phyloP scores from a whole-genome alignment of 1,140 invertebrate species.

The Macrobrachium rosenbergii region DNA sequence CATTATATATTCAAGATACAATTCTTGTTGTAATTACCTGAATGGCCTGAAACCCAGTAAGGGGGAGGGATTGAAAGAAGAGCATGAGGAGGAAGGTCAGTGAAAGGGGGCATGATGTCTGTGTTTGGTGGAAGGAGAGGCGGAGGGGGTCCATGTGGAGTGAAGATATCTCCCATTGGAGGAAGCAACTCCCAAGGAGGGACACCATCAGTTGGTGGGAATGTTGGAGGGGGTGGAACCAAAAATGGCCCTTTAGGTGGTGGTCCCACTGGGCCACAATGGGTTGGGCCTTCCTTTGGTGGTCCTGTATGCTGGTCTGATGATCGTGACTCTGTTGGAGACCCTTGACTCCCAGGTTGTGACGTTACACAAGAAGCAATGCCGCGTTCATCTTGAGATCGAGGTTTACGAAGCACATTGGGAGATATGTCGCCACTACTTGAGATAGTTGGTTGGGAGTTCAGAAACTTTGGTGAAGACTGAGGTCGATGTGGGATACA shows the following conservation, averaged over 20 bases:
- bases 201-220: constrained; percentile 52
- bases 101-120: constrained; percentile 51
- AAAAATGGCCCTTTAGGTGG: constrained; percentile 51
- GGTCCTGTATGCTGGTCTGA: constrained; percentile 50
- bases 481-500: constrained; percentile 45
- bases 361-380: constrained; percentile 26
- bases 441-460: constrained; percentile 41
- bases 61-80: constrained; percentile 58
- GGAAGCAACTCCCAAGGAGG: constrained; percentile 53
- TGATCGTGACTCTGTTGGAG: constrained; percentile 42
- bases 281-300: constrained; percentile 42
- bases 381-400: constrained; percentile 44
- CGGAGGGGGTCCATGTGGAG: constrained; percentile 57
- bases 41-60: constrained; percentile 61
- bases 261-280: constrained; percentile 54
- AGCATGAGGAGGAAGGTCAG: constrained; percentile 53
- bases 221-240: constrained; percentile 57
- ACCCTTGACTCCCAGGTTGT: constrained; percentile 43
- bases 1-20: no score
- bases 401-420: constrained; percentile 43
- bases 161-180: constrained; percentile 50
- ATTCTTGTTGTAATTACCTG: constrained; percentile 33
- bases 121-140: constrained; percentile 56
- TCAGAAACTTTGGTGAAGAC: constrained; percentile 59
- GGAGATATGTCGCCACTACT: constrained; percentile 53